Conservation (phyloP, 2,888 invertebrate species). For the Tenodera sinensis region DNA sequence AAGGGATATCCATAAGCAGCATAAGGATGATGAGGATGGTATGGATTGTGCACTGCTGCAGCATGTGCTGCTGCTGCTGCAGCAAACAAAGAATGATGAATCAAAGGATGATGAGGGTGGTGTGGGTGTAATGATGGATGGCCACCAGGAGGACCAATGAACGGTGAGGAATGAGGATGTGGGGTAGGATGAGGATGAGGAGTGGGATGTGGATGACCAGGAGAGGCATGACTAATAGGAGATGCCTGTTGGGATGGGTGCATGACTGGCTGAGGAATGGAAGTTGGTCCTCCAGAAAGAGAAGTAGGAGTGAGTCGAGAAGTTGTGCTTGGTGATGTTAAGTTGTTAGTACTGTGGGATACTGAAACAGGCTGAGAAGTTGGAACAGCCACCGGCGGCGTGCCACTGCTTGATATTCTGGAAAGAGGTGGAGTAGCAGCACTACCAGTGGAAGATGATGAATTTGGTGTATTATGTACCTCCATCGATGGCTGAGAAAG, state of each 20-base stretch:
- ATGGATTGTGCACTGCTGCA: constrained; percentile 63
- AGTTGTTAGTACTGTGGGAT: constrained; percentile 59
- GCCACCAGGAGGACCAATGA: constrained; percentile 53
- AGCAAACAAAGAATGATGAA: constrained; percentile 64
- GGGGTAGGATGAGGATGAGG: constrained; percentile 40
- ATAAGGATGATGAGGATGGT: constrained; percentile 56
- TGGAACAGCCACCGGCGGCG: constrained; percentile 22
- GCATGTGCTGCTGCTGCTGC: constrained; percentile 55
- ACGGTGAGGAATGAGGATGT: constrained; percentile 48
- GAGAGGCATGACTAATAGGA: constrained; percentile 46
- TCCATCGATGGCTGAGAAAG: neutral
- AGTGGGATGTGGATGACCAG: constrained; percentile 37
- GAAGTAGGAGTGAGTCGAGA: constrained; percentile 50
- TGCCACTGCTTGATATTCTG: constrained; percentile 23
- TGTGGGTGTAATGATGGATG: constrained; percentile 44
- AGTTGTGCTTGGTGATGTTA: constrained; percentile 55
- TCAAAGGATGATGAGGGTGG: constrained; percentile 69
- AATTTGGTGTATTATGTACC: neutral
- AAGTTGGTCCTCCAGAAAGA: constrained; percentile 50
- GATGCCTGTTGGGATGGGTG: constrained; percentile 73
- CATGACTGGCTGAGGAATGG: constrained; percentile 65
- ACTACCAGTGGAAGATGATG: neutral
- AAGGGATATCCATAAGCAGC: constrained; percentile 60
- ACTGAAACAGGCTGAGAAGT: constrained; percentile 43
- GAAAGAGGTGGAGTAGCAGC: constrained; percentile 27